A percentile compares a stretch with the other conserved stretches of the same genome.
Evolutionary conservation across 2,113 vertebrate genomes (phyloP).

Genomic region (Pelusios castaneus): DNA sequence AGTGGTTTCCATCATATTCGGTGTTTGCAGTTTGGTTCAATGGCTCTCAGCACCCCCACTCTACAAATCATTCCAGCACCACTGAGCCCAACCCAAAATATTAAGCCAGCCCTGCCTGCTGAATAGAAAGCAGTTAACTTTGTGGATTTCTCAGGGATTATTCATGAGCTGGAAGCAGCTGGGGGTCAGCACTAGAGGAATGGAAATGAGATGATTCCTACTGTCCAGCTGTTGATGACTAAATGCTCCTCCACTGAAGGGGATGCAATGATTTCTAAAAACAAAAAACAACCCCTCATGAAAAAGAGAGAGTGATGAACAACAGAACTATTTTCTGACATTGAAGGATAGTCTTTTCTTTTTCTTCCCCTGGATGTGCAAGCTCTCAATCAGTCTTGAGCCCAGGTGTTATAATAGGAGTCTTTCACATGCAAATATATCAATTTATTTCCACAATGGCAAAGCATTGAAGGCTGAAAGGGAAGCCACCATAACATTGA

Average conservation of each 20-base stretch:
- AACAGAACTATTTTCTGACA: not conserved
- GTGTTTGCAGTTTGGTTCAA: too few species aligned
- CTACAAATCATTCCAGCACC: not conserved
- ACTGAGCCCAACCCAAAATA: not conserved
- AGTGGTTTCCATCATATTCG: too few species aligned
- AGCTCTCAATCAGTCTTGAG: slow-evolving; percentile 1
- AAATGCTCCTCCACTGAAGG: not conserved
- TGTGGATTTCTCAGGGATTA: accelerated
- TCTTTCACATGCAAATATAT: slow-evolving; percentile 66
- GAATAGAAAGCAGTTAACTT: not conserved
- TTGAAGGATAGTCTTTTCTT: not conserved
- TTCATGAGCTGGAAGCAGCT: not conserved
- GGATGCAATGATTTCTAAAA: not conserved
- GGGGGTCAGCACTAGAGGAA: accelerated
- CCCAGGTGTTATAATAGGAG: not conserved
- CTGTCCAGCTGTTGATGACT: not conserved
- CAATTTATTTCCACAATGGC: slow-evolving; percentile 52
- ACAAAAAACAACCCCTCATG: not conserved
- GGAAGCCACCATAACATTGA: not conserved
- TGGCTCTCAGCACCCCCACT: too few species aligned
- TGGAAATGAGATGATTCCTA: not conserved
- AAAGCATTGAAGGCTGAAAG: slow-evolving; percentile 25
- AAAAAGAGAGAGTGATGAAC: accelerated
- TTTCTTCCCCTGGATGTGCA: not conserved
- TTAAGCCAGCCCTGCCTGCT: not conserved